Conservation (phyloP, 2,797 vertebrate genomes). For the Serranus cabrilla region DNA sequence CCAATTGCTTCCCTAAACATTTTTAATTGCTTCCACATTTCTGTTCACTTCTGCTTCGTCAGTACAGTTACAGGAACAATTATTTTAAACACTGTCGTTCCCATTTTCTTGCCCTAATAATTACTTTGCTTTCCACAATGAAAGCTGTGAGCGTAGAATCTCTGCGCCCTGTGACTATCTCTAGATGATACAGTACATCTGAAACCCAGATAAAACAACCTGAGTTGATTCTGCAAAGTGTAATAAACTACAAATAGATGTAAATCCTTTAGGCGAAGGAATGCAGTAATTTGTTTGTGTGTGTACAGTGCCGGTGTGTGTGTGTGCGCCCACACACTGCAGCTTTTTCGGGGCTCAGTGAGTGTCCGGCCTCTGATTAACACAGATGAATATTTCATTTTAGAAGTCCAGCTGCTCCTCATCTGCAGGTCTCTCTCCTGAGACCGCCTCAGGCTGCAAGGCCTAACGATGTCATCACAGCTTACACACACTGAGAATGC, state of each 20-base stretch:
- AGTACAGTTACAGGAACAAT: neutral
- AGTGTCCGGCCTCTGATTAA: conserved; percentile 64
- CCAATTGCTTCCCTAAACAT: neutral
- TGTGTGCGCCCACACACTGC: neutral
- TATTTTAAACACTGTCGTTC: neutral
- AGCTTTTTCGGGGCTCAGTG: conserved; percentile 25
- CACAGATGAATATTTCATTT: conserved; percentile 76
- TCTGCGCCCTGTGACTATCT: neutral
- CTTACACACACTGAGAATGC: conserved; percentile 16
- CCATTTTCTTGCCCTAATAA: conserved; percentile 7
- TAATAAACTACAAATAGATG: neutral
- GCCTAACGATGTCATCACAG: conserved; percentile 54
- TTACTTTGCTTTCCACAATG: neutral
- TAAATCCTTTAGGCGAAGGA: neutral
- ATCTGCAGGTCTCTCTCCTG: conserved; percentile 63
- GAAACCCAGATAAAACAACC: neutral
- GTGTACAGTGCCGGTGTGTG: neutral
- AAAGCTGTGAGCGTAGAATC: neutral
- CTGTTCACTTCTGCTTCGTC: neutral
- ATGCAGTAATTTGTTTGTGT: neutral
- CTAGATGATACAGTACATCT: neutral
- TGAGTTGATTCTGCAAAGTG: neutral
- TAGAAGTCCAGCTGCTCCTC: conserved; percentile 73
- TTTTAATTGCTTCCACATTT: neutral
- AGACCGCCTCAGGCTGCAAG: conserved; percentile 53